A percentile compares a stretch with the other conserved stretches of the same genome.
These are phyloP conservation scores for Ruditapes philippinarum DNA, from an alignment of 1,140 invertebrate genomes.

Conservation along the genomic window DNA sequence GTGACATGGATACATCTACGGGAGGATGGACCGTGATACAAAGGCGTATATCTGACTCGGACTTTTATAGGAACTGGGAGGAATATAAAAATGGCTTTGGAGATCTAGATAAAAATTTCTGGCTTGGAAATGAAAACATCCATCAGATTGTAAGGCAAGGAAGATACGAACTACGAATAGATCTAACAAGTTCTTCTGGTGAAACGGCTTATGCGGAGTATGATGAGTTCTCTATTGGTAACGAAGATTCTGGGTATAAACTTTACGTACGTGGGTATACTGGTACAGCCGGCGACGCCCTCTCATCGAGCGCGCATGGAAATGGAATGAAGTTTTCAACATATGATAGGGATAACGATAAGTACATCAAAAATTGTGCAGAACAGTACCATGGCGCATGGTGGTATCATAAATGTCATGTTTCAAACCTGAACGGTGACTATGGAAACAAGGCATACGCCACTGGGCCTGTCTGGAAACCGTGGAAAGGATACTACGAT, in stretches of 20 bases:
- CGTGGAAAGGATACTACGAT: not conserved
- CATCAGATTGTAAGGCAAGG: not conserved
- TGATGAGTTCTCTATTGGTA: not conserved
- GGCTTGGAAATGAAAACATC: constrained; percentile 32
- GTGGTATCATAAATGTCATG: constrained; percentile 92
- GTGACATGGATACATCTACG: too few species aligned
- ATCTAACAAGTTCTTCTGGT: not conserved
- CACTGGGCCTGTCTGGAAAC: not conserved
- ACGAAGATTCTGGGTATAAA: not conserved
- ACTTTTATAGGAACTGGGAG: constrained; percentile 14
- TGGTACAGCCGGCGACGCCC: constrained; percentile 14
- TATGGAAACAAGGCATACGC: not conserved
- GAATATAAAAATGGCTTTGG: constrained; percentile 3
- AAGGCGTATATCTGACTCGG: not conserved
- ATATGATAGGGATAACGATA: constrained; percentile 41
- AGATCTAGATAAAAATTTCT: constrained; percentile 8
- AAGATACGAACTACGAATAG: not conserved
- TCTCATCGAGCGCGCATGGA: not conserved
- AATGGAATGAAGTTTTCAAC: constrained; percentile 25
- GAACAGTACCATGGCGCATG: too few species aligned
- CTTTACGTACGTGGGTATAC: not conserved
- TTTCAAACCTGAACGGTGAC: too few species aligned
- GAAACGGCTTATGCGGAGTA: constrained; percentile 17
- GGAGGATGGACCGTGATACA: too few species aligned
- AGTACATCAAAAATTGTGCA: constrained; percentile 87